Evolutionary conservation across 2,113 vertebrate genomes (phyloP).

Genomic region (Hucho hucho): DNA sequence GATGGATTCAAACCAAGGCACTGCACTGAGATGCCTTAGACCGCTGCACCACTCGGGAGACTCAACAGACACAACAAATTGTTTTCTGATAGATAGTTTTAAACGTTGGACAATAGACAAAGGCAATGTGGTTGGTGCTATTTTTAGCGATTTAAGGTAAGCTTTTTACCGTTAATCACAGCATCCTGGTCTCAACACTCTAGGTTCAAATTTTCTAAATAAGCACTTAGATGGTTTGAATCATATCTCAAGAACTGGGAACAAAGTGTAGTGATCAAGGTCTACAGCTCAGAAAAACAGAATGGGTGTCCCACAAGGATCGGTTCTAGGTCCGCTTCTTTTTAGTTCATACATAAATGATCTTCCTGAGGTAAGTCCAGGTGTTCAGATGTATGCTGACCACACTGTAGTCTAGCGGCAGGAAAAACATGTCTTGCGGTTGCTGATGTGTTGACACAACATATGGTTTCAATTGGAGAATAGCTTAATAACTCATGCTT

Average conservation of each 20-base stretch:
- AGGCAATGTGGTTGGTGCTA: not conserved
- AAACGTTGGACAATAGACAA: not conserved
- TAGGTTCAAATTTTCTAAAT: not conserved
- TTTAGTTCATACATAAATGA: not conserved
- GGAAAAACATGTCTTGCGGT: not conserved
- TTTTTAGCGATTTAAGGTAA: not conserved
- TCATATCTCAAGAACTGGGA: not conserved
- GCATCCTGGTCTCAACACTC: not conserved
- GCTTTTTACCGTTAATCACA: not conserved
- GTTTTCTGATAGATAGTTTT: not conserved
- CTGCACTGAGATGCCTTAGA: no score
- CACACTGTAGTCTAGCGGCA: not conserved
- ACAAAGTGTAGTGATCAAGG: not conserved
- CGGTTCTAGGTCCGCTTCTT: not conserved
- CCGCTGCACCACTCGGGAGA: no score
- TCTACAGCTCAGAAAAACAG: not conserved
- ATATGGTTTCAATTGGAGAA: not conserved
- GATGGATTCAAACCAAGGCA: no score
- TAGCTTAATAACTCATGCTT: not conserved
- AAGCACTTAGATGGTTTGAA: not conserved
- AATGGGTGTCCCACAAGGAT: not conserved
- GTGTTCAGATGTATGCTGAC: not conserved
- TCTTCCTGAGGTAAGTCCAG: not conserved
- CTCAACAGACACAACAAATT: not conserved
- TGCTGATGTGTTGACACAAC: not conserved